Conservation (phyloP, 2,888 invertebrate genomes). For the Andrena fulva region DNA sequence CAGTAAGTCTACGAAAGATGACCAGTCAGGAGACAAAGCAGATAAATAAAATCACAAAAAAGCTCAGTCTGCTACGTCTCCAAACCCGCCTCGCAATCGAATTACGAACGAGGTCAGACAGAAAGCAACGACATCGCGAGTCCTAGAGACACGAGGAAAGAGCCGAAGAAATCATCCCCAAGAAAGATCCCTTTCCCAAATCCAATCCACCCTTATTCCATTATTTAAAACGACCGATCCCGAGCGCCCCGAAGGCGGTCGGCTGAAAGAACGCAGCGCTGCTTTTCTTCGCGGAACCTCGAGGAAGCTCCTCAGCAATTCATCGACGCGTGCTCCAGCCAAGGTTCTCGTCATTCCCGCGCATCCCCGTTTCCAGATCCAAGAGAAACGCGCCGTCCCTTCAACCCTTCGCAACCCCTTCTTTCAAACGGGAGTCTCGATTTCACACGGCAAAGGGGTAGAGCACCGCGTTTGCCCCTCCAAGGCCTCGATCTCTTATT, state of each 20-base stretch:
- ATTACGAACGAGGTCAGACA: background rate
- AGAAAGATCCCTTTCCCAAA: background rate
- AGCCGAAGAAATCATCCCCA: background rate
- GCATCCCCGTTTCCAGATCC: background rate
- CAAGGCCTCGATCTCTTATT: constrained; percentile 27
- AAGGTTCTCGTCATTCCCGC: constrained; percentile 3
- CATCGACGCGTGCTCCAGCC: background rate
- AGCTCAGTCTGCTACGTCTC: background rate
- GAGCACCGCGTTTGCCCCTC: background rate
- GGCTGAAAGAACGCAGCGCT: too few relatives aligned
- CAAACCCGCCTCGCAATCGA: background rate
- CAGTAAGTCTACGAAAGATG: background rate
- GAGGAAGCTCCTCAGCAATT: background rate
- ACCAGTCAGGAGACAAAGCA: background rate
- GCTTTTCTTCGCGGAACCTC: background rate
- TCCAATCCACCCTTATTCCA: too few relatives aligned
- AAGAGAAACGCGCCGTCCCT: background rate
- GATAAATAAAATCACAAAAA: background rate
- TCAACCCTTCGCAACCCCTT: background rate
- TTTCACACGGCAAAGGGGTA: background rate
- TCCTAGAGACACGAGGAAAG: background rate
- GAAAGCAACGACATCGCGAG: background rate
- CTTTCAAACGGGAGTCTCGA: background rate
- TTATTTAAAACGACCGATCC: too few relatives aligned
- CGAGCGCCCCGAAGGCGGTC: too few relatives aligned